phyloP scores from a whole-genome alignment of 2,888 invertebrate genomes.

The Idaea biselata region DNA sequence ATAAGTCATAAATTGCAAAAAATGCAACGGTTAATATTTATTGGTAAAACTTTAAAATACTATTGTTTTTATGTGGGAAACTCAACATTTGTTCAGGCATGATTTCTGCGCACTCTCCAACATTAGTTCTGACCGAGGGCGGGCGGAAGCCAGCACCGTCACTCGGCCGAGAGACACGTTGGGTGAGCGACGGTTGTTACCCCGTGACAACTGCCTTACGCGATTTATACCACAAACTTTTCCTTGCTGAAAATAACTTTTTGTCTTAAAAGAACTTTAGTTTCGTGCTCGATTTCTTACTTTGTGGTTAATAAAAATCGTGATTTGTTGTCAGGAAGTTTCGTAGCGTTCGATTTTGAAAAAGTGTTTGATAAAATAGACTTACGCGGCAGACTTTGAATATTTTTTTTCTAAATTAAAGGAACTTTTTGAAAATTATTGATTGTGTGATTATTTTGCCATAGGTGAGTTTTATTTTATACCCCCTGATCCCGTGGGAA shows the following conservation, averaged over 20 bases:
- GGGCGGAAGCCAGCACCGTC: conserved; percentile 37
- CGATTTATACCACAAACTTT: conserved; percentile 20
- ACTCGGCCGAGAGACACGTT: conserved; percentile 44
- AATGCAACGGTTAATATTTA: no score
- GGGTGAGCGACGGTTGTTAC: conserved; percentile 50
- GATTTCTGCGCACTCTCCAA: conserved; percentile 14
- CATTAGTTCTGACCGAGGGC: conserved; percentile 30
- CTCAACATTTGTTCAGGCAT: background rate
- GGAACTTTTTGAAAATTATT: no score
- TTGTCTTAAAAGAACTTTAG: no score
- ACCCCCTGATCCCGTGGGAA: no score
- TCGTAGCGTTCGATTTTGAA: background rate
- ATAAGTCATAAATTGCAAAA: background rate
- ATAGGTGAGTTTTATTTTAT: no score
- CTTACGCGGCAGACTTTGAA: background rate
- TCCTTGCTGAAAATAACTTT: background rate
- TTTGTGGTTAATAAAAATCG: background rate
- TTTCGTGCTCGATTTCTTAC: no score
- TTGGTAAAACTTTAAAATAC: no score
- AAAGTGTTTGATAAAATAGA: background rate
- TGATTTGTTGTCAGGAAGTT: background rate
- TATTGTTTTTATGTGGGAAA: background rate
- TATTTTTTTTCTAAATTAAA: no score
- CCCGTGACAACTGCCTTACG: conserved; percentile 35
- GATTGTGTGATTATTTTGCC: no score